Conservation (phyloP, 2,888 invertebrate genomes). For the Phalera bucephala region DNA sequence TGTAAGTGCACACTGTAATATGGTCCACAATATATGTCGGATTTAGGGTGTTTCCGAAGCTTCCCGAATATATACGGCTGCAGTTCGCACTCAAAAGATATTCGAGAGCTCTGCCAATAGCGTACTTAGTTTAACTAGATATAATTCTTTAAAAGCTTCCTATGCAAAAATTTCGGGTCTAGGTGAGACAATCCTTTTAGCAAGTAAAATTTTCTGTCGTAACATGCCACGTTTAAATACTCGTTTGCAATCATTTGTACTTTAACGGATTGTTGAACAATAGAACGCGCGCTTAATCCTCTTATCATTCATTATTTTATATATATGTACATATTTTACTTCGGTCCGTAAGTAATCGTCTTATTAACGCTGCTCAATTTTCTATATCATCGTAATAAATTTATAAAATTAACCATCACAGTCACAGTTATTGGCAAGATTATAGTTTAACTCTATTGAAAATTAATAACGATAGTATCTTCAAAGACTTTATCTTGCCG, state of each 20-base stretch:
- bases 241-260: neutral
- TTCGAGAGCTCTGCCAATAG: slow-evolving; percentile 43
- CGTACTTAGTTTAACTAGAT: slow-evolving; percentile 38
- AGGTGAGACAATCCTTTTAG: slow-evolving; percentile 25
- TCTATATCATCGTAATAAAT: slow-evolving; percentile 11
- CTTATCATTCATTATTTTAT: neutral
- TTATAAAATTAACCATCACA: slow-evolving; percentile 9
- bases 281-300: neutral
- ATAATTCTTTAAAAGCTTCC: slow-evolving; percentile 37
- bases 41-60: slow-evolving; percentile 64
- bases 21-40: slow-evolving; percentile 61
- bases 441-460: slow-evolving; percentile 6
- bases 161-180: slow-evolving; percentile 26
- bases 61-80: slow-evolving; percentile 52
- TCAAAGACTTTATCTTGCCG: too few relatives aligned
- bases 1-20: slow-evolving; percentile 61
- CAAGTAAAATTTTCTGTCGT: neutral
- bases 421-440: slow-evolving; percentile 14
- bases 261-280: neutral
- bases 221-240: too few relatives aligned
- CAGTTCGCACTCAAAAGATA: slow-evolving; percentile 47
- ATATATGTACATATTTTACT: neutral
- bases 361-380: slow-evolving; percentile 1
- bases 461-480: too few relatives aligned
- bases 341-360: neutral